phyloP scores from a whole-genome alignment of 2,113 vertebrate genomes.

The Fregetta grallaria region DNA sequence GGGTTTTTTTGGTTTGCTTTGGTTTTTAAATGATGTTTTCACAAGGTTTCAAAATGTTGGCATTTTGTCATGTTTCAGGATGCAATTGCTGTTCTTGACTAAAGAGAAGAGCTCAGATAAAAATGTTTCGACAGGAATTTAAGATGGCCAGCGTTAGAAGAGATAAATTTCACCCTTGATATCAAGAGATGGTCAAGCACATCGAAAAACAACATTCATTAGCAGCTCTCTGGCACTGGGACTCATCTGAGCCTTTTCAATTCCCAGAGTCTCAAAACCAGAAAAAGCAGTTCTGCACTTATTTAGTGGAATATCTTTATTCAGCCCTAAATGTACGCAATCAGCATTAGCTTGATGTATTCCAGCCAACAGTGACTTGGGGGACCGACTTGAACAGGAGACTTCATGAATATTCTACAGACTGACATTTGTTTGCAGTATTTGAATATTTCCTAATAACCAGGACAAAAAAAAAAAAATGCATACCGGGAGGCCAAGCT shows the following conservation, averaged over 20 bases:
- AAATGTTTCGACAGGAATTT: neutral
- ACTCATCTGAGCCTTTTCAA: neutral
- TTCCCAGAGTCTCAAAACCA: neutral
- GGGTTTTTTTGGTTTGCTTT: neutral
- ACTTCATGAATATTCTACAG: constrained; percentile 62
- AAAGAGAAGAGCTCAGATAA: neutral
- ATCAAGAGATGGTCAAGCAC: neutral
- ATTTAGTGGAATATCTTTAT: constrained; percentile 43
- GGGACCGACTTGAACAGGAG: constrained; percentile 33
- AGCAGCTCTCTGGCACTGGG: neutral
- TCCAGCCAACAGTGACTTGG: constrained; percentile 51
- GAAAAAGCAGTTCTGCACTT: neutral
- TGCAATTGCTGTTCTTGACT: neutral
- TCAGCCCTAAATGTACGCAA: constrained; percentile 30
- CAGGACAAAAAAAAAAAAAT: neutral
- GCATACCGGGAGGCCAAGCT: neutral
- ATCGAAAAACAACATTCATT: neutral
- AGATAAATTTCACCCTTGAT: neutral
- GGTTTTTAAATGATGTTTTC: neutral
- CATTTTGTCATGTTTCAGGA: neutral
- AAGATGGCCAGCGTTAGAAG: neutral
- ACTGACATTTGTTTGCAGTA: constrained; percentile 55
- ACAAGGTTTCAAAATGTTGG: neutral
- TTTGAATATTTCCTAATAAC: constrained; percentile 59
- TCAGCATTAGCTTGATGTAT: constrained; percentile 59